Conservation (phyloP, 2,113 vertebrate genomes). For the Proterorhinus semilunaris region DNA sequence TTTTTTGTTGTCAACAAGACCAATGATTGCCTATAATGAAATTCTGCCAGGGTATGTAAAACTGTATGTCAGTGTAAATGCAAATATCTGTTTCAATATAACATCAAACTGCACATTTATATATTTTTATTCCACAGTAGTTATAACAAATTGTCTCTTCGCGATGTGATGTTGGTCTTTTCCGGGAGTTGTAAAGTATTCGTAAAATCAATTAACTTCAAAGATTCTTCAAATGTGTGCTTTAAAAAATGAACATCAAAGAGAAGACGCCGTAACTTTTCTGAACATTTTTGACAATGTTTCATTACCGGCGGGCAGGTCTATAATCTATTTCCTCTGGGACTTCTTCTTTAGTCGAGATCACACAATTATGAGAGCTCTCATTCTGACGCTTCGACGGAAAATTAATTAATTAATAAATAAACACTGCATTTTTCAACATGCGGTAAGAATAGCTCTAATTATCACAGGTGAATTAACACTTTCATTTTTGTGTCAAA, state of each 20-base stretch:
- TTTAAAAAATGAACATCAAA: slow-evolving; percentile 57
- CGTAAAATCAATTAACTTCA: slow-evolving; percentile 41
- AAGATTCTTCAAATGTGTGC: slow-evolving; percentile 44
- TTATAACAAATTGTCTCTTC: not conserved
- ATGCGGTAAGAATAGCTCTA: slow-evolving; percentile 75
- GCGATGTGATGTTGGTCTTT: slow-evolving; percentile 8
- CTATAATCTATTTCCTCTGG: slow-evolving; percentile 74
- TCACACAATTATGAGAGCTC: slow-evolving; percentile 68
- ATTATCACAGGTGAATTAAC: slow-evolving; percentile 81
- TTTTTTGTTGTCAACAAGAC: too few species aligned
- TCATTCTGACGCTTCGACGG: slow-evolving; percentile 51
- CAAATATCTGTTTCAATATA: not conserved
- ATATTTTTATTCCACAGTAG: not conserved
- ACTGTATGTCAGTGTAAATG: too few species aligned
- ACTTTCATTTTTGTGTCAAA: slow-evolving; percentile 77
- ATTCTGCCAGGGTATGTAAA: too few species aligned
- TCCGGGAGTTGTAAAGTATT: slow-evolving; percentile 22
- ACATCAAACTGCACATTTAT: not conserved
- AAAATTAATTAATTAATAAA: slow-evolving; percentile 66
- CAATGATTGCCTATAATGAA: too few species aligned
- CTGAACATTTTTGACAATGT: slow-evolving; percentile 66
- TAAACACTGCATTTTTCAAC: slow-evolving; percentile 73
- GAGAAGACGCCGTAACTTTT: slow-evolving; percentile 60
- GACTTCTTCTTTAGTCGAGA: slow-evolving; percentile 70
- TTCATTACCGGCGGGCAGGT: slow-evolving; percentile 67